phyloP scores from a whole-genome alignment of 2,797 vertebrate genomes.

The Epinephelus malabaricus region DNA sequence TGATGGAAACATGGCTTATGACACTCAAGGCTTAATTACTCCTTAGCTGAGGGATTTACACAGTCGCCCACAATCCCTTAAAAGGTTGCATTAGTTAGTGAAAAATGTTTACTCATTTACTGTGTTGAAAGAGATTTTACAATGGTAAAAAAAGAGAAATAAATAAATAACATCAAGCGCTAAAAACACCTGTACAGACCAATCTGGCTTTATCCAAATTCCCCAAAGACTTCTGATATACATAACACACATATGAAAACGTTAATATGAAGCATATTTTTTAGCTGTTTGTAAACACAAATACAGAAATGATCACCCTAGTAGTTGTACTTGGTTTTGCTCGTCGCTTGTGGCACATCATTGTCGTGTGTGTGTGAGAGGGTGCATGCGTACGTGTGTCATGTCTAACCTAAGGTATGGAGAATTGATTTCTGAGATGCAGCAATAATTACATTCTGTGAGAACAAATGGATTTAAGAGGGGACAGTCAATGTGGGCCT shows the following conservation, averaged over 20 bases:
- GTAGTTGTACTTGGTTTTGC: neutral
- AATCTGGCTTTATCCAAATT: too few species aligned
- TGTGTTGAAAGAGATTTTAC: too few species aligned
- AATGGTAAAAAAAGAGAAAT: too few species aligned
- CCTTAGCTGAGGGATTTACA: too few species aligned
- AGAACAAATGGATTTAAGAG: constrained; percentile 69
- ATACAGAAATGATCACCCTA: neutral
- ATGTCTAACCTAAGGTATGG: constrained; percentile 50
- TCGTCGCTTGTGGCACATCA: neutral
- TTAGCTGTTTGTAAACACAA: neutral
- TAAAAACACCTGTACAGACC: too few species aligned
- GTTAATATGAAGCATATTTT: too few species aligned
- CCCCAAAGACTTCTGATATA: neutral
- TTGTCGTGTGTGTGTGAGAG: neutral
- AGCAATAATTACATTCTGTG: constrained; percentile 72
- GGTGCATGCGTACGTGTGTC: constrained; percentile 7
- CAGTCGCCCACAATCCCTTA: too few species aligned
- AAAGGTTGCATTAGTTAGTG: too few species aligned
- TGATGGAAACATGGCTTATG: too few species aligned
- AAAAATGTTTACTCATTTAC: too few species aligned
- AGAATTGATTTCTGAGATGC: constrained; percentile 77
- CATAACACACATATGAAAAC: neutral
- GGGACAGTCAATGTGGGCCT: constrained; percentile 1
- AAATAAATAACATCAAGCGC: too few species aligned
- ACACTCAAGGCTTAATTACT: too few species aligned